Percentiles rank a stretch among this genome's conserved stretches.
Conservation (phyloP, 2,888 invertebrate genomes). For the Parnassius apollo region DNA sequence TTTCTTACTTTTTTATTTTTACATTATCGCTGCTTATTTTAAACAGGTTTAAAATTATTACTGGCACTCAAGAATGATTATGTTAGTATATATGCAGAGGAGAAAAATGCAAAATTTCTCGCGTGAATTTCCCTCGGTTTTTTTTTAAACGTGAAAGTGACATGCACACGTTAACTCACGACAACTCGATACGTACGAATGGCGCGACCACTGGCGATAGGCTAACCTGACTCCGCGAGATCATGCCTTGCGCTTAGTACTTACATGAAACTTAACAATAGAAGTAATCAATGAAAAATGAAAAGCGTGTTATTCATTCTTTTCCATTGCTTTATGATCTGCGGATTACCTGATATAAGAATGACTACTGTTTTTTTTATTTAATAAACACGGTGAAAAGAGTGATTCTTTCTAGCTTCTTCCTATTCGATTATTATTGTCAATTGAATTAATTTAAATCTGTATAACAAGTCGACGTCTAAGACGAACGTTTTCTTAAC, state of each 20-base stretch:
- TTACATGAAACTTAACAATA: slow-evolving; percentile 23
- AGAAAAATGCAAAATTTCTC: slow-evolving; percentile 52
- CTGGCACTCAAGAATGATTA: slow-evolving; percentile 40
- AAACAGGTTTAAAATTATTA: slow-evolving; percentile 47
- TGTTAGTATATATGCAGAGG: slow-evolving; percentile 43
- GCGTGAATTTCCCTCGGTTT: slow-evolving; percentile 57
- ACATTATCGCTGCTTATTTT: slow-evolving; percentile 57
- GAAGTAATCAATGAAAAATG: slow-evolving; percentile 13
- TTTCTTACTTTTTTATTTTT: slow-evolving; percentile 43
- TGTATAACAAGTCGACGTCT: not conserved
- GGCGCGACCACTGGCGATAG: slow-evolving; percentile 32
- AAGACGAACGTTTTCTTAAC: too few species aligned
- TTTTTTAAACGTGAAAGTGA: slow-evolving; percentile 63
- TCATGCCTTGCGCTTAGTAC: slow-evolving; percentile 19
- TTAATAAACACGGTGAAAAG: not conserved
- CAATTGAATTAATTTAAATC: too few species aligned
- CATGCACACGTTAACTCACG: slow-evolving; percentile 63
- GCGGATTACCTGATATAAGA: not conserved
- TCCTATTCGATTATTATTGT: not conserved
- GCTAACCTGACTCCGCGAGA: slow-evolving; percentile 14
- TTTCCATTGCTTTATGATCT: slow-evolving; percentile 4
- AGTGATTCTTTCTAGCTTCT: not conserved
- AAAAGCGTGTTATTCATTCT: slow-evolving; percentile 13
- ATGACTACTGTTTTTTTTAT: not conserved
- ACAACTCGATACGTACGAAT: slow-evolving; percentile 55